Evolutionary conservation across 2,113 vertebrate genomes (phyloP), one percentile per base, ranked within the genome.

Genomic region (Cololabis saira): DNA sequence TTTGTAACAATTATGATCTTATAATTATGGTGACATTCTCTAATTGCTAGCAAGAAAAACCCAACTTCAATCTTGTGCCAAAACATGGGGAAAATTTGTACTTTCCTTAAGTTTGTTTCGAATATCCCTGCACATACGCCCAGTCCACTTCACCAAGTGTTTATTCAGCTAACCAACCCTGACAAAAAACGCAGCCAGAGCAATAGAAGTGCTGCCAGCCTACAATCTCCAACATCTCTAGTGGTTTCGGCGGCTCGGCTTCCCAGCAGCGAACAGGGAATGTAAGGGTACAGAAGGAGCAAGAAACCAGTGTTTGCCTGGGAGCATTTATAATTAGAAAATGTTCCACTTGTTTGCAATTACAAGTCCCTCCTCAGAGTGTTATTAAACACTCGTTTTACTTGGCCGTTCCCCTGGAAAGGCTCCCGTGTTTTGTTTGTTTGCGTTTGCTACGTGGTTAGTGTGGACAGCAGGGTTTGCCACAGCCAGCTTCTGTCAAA

Each of bases 81-180:
- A 27, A 69, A 82, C 67, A 65, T 37, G 13, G 67, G 61, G 33
- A 30, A 61, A 61, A 78, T 69, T 61, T 69, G 74, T 78, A 67
- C 80, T 72, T 84, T 74, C 37, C 78, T 52, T 77, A 68, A 83
- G 83, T 85, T 74, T 77, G 71, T 83, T 82, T 83, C 18, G 53
- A 69, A 8, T 49, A 52, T 63, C 1, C 1, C 55, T 54, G 70
- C 48, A 24, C 62, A 50, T 48, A 41, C 42, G 22, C 49, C 58
- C 60, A 43, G 50, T 37, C 33, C 33, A 11, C 71, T 78, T 81
- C 67, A 74, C 63, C 69, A 16, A 30, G 57, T 75, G 81, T 86
- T 85, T 82, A 84, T 67, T 79, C 74, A 54, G 68, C 75, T 59
- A 78, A 78, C 69, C 74, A 49, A 37, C 71, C 62, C 62, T 50